Base-by-base conservation (phyloP, 2,113 vertebrate species). In the Mohoua ochrocephala region DNA sequence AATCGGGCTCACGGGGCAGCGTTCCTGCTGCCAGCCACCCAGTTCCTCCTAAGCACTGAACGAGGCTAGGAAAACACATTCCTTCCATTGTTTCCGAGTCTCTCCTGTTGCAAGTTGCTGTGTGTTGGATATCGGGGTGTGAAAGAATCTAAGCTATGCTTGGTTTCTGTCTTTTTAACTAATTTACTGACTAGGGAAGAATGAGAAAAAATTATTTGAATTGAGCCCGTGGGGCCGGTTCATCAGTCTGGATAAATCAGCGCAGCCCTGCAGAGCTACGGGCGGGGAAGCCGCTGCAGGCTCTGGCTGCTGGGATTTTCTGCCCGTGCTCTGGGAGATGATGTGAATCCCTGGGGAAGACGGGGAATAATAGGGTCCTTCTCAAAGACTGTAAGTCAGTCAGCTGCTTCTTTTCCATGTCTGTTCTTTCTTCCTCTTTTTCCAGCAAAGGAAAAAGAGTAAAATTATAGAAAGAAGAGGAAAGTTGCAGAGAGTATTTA, bases 101-200 rank as follows among this genome's bases (percentile, higher is more conserved):
- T 92, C 96, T 96, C 88, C 83, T 93, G 76, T 92, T 87, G 92
- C 95, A 92, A 92, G 96, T 96, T 97, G 96, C 96, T 82, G 91
- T 94, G 95, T 95, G 88, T 82, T 95, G 45, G 91, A 84, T 94
- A 82, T 28, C 6, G 3, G 92, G 33, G 67, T 18, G 61, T 4
- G 3, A 71, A 96, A 95, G 92, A 92, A 97, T 95, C 88, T 44
- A 39, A 87, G 68, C 77, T 92, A 87, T 96, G 83, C 88, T 87
- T 73, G 61, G 64, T 94, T 93, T 88, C 84, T 93, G 91, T 79
- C 92, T 82, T 93, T 89, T 71, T 45, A 92, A 94, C 80, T 76
- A 76, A 96, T 94, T 89, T 96, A 91, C 67, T 73, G 86, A 33
- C 92, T 78, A 42, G n/a, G 45, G 64, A 68, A 96, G 92, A 96